Evolutionary conservation across 2,113 vertebrate species (phyloP).

Genomic region (Hemibagrus wyckioides): DNA sequence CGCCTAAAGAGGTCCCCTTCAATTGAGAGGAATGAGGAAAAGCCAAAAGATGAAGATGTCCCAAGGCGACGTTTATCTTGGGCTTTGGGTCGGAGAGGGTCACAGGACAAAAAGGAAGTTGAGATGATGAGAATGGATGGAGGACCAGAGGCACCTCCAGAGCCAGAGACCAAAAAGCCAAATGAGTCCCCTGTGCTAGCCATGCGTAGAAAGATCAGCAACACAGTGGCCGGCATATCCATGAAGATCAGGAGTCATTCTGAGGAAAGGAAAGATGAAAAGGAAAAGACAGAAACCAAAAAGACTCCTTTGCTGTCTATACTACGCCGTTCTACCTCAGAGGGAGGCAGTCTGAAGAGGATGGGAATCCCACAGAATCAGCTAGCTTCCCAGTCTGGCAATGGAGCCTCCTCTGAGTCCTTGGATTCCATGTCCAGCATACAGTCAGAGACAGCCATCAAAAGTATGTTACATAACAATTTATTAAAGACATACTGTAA

Average conservation of each 20-base stretch:
- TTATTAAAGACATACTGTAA: background rate
- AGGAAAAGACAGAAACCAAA: conserved; percentile 68
- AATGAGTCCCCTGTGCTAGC: conserved; percentile 83
- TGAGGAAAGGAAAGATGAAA: conserved; percentile 77
- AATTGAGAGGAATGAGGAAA: conserved; percentile 78
- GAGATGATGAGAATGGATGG: conserved; percentile 75
- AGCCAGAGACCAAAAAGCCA: conserved; percentile 66
- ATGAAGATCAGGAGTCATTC: conserved; percentile 85
- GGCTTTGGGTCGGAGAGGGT: conserved; percentile 75
- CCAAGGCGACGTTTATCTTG: conserved; percentile 78
- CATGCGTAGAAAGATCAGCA: conserved; percentile 89
- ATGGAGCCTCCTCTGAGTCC: conserved; percentile 86
- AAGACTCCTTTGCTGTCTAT: conserved; percentile 82
- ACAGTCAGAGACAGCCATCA: conserved; percentile 70
- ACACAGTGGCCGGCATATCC: conserved; percentile 88
- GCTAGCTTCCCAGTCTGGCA: conserved; percentile 71
- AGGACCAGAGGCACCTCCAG: conserved; percentile 56
- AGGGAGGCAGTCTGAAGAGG: conserved; percentile 79
- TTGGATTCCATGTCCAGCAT: conserved; percentile 85
- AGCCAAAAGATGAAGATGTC: conserved; percentile 74
- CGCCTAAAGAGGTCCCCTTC: conserved; percentile 83
- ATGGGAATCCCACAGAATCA: conserved; percentile 80
- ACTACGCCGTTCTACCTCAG: conserved; percentile 85
- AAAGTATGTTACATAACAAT: conserved; percentile 57
- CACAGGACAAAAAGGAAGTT: conserved; percentile 80